A percentile compares a stretch with the other conserved stretches of the same genome.
Conservation (phyloP, 2,797 vertebrate species). For the Trematomus bernacchii region DNA sequence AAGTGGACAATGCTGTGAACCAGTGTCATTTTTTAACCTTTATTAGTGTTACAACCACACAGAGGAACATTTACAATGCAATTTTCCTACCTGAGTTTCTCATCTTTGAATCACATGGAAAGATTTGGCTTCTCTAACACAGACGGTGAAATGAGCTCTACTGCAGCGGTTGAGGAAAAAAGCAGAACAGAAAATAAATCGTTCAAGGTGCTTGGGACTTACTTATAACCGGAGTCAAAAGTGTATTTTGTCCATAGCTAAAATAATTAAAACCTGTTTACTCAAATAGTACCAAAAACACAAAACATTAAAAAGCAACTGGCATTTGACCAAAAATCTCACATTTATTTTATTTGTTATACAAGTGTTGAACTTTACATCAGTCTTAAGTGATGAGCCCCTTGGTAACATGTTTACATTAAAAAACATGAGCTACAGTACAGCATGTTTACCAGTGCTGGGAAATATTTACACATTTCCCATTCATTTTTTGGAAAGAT, state of each 20-base stretch:
- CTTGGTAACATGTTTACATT: conserved; percentile 97
- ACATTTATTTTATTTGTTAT: conserved; percentile 99
- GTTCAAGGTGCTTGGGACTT: conserved; percentile 75
- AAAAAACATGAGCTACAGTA: conserved; percentile 91
- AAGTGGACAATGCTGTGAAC: conserved; percentile 81
- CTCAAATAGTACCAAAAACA: conserved; percentile 72
- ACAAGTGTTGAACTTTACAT: conserved; percentile 99
- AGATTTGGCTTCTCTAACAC: conserved; percentile 83
- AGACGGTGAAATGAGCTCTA: conserved; percentile 75
- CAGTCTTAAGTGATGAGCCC: conserved; percentile 98
- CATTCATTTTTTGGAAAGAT: conserved; percentile 83
- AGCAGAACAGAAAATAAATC: conserved; percentile 63
- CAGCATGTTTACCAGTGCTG: conserved; percentile 91
- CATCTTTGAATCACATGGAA: conserved; percentile 84
- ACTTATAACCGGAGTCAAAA: conserved; percentile 82
- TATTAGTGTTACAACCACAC: conserved; percentile 86
- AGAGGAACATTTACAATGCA: conserved; percentile 85
- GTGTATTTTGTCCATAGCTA: conserved; percentile 74
- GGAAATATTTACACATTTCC: conserved; percentile 93
- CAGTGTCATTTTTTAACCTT: conserved; percentile 78
- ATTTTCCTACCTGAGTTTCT: conserved; percentile 86
- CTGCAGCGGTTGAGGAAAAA: conserved; percentile 66
- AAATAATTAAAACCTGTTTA: conserved; percentile 69
- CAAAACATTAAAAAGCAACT: conserved; percentile 82
- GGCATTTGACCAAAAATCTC: conserved; percentile 95